Evolutionary conservation across 1,140 invertebrate genomes (phyloP), one percentile per base, ranked within the genome.

Genomic region (Drosophila persimilis): DNA sequence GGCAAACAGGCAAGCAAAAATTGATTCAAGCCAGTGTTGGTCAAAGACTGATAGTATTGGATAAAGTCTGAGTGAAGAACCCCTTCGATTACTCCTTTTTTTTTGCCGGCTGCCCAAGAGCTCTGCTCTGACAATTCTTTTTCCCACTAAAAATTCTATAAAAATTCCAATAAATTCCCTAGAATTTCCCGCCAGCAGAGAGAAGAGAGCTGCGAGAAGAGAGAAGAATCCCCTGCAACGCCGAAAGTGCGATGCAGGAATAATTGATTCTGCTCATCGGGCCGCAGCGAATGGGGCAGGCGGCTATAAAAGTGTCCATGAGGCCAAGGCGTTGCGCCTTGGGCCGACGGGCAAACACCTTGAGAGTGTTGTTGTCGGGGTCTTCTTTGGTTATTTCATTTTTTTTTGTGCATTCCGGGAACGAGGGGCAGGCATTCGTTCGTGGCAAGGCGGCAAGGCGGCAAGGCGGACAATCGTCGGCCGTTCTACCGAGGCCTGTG

Each of bases 201-300:
- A 43, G 41, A 31, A 24, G 22, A 31, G 20, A n/a, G 9, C 11
- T 35, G 39, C 35, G 39, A 43, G 41, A 41, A 43, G 39, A 43
- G 39, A 43, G 41, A 41, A 24, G 22, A 31, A 9, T 66, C 22
- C n/a, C 24, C 15, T 46, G 43, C 43, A 20, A 65, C 13, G n/a
- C 24, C 5, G 54, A 52, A 73, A 71, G 7, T 62, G 50, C 22
- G 55, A 79, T 76, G 55, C 22, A 47, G 60, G 22, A 71, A 69
- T 80, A 84, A 80, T 84, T 84, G 80, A 85, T 84, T 85, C 74
- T 73, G 62, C 62, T 74, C 77, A 83, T 74, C 60, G 52, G 35
- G 26, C 54, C 46, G 51, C 63, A 31, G 55, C 69, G 62, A 81
- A 81, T 81, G 80, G 67, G 72, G 71, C 75, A 35, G 31, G 31